These are phyloP conservation scores for Monoplex corrugatus DNA, from an alignment of 2,888 invertebrate species.

Conservation along the genomic window DNA sequence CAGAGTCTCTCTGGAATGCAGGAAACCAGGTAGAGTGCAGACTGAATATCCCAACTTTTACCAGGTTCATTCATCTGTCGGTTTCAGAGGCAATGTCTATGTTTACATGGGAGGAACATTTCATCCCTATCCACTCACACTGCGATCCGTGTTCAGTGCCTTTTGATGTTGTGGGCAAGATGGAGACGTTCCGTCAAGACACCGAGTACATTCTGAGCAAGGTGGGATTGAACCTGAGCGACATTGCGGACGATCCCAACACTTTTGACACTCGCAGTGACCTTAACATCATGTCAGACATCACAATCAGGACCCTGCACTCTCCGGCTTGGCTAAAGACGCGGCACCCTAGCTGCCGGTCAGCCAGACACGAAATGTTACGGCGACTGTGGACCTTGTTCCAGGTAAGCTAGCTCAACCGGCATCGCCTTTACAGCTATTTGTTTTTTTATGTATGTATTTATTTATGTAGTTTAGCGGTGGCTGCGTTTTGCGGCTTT, in stretches of 20 bases:
- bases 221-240: background rate
- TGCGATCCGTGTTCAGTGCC: constrained; percentile 13
- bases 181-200: constrained; percentile 34
- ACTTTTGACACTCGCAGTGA: constrained; percentile 38
- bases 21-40: background rate
- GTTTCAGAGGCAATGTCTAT: background rate
- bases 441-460: too few species aligned
- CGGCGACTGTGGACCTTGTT: constrained; percentile 44
- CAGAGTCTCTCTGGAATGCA: background rate
- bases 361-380: background rate
- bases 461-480: too few species aligned
- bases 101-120: background rate
- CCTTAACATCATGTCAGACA: constrained; percentile 39
- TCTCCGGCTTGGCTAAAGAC: background rate
- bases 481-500: too few species aligned
- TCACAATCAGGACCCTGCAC: background rate
- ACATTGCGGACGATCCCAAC: background rate
- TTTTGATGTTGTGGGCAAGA: constrained; percentile 27
- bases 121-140: constrained; percentile 16
- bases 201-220: constrained; percentile 24
- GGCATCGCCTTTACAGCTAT: too few species aligned
- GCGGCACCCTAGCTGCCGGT: background rate
- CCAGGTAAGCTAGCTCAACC: too few species aligned
- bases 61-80: background rate
- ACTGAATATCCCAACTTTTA: constrained; percentile 17